Evolutionary conservation across 2,113 vertebrate genomes (phyloP).

Genomic region (Gobius niger): DNA sequence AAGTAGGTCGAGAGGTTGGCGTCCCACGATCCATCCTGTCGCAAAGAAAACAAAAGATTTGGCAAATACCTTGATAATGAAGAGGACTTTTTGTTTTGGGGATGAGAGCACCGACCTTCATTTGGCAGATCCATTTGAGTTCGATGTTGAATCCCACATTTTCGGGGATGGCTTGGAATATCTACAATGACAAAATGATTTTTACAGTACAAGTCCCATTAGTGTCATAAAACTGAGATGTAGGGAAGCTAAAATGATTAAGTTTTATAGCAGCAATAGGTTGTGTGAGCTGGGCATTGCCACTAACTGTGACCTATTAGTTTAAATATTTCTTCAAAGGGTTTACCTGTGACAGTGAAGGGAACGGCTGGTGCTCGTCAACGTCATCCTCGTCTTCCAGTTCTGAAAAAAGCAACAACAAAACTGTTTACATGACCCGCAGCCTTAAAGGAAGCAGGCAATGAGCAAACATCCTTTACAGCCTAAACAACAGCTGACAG

Average conservation of each 20-base stretch:
- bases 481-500: background rate
- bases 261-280: background rate
- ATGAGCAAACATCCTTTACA: background rate
- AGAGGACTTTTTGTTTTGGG: background rate
- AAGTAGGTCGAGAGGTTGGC: slow-evolving; percentile 92
- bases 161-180: slow-evolving; percentile 89
- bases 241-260: background rate
- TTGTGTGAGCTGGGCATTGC: background rate
- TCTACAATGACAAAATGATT: slow-evolving; percentile 69
- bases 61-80: background rate
- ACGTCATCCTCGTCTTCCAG: slow-evolving; percentile 82
- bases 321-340: background rate
- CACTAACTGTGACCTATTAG: background rate
- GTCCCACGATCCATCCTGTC: slow-evolving; percentile 92
- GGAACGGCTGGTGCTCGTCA: slow-evolving; percentile 95
- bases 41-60: background rate
- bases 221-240: background rate
- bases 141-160: slow-evolving; percentile 96
- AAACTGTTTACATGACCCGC: background rate
- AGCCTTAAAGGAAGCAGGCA: background rate
- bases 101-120: slow-evolving; percentile 78
- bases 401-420: slow-evolving; percentile 70
- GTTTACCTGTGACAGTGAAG: slow-evolving; percentile 88
- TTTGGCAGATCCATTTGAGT: slow-evolving; percentile 95
- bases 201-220: background rate